Conservation (phyloP, 2,113 vertebrate species). For the Campylorhamphus procurvoides region DNA sequence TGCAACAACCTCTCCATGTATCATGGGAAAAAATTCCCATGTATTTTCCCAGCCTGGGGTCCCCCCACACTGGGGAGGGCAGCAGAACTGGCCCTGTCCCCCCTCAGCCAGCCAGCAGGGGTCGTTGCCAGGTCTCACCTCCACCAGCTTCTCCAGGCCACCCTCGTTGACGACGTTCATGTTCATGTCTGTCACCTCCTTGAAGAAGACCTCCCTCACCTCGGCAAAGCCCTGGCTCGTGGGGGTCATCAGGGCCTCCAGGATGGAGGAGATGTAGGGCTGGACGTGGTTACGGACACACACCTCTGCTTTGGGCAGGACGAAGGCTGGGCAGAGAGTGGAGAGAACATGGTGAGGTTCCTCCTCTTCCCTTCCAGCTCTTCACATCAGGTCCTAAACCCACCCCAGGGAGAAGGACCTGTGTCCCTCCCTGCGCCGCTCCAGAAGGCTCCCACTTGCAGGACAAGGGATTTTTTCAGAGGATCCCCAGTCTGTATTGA, state of each 20-base stretch:
- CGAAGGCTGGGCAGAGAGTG: slow-evolving; percentile 72
- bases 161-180: slow-evolving; percentile 91
- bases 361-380: background rate
- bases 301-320: slow-evolving; percentile 89
- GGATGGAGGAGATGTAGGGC: slow-evolving; percentile 93
- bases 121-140: slow-evolving; percentile 77
- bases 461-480: background rate
- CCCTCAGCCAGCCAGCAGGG: background rate
- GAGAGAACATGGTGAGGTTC: background rate
- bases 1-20: accelerated
- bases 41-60: background rate
- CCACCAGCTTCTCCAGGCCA: slow-evolving; percentile 84
- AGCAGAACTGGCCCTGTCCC: background rate
- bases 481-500: background rate
- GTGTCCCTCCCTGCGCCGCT: background rate
- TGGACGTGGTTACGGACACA: slow-evolving; percentile 88
- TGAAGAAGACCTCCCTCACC: slow-evolving; percentile 91
- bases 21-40: background rate
- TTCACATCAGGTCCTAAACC: background rate
- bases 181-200: slow-evolving; percentile 93
- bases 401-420: background rate
- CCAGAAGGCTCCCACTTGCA: background rate
- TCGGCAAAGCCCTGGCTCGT: slow-evolving; percentile 94
- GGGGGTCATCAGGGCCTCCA: slow-evolving; percentile 96
- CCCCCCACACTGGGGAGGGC: background rate